These are phyloP conservation scores for Muscicapa striata DNA, from an alignment of 2,797 vertebrate genomes.

Conservation along the genomic window DNA sequence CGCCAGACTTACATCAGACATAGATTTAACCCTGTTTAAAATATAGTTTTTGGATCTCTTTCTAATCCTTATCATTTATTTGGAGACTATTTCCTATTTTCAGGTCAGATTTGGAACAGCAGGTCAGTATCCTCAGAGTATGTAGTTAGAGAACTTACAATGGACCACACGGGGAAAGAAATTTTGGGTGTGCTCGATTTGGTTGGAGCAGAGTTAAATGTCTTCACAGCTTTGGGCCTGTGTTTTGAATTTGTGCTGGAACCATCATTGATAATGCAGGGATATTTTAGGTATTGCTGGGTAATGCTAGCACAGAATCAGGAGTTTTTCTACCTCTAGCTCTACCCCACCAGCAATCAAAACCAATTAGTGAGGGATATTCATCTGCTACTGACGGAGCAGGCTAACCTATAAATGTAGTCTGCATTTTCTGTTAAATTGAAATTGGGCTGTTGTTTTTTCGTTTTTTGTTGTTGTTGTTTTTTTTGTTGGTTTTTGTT, in stretches of 20 bases:
- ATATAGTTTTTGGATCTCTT: background rate
- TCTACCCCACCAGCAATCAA: background rate
- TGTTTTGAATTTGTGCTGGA: background rate
- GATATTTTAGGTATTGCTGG: background rate
- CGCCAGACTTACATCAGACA: background rate
- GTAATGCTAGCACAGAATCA: background rate
- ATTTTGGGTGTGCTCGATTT: background rate
- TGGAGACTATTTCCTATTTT: background rate
- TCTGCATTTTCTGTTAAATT: background rate
- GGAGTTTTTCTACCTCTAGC: background rate
- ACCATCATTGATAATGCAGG: background rate
- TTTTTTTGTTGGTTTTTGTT: background rate
- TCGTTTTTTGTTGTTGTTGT: no score
- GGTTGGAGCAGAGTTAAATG: background rate
- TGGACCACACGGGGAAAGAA: background rate
- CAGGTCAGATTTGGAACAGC: background rate
- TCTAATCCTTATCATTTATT: background rate
- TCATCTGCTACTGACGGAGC: background rate
- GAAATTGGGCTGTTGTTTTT: background rate
- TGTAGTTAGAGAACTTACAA: background rate
- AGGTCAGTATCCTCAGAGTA: background rate
- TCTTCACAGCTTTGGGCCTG: background rate
- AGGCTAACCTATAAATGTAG: background rate
- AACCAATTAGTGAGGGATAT: background rate
- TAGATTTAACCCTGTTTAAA: background rate